Evolutionary conservation across 2,113 vertebrate species (phyloP), one percentile per base, ranked within the genome.

Genomic region (Mustela nigripes): DNA sequence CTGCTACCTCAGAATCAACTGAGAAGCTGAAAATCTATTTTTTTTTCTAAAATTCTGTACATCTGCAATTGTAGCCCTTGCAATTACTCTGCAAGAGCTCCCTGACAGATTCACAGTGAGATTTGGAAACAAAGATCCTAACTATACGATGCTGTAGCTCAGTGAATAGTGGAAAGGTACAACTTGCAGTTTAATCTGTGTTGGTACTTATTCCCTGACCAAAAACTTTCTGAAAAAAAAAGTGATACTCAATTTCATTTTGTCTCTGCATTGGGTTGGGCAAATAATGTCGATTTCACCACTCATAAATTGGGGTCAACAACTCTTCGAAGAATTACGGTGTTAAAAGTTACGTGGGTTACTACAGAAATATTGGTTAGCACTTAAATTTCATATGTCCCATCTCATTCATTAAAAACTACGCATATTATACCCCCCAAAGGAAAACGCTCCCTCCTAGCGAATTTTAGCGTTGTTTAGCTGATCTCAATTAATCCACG

Each of bases 391-490:
- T 85, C 83, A 79, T 39, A 15, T 50, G 11, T 86, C 67, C 79
- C 82, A 85, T 73, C 33, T 89, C 67, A 56, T 65, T 94, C 62
- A 95, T 19, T 85, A 89, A 89, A 83, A 86, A 26, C 22, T 87
- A 89, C 5, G 26, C 12, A 71, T 58, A 65, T 95, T 89, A 71
- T 69, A 14, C 42, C n/a, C 45, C 45, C 45, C 31, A 84, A 83
- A 65, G 63, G 48, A 79, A 93, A 93, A 91, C 93, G 85, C 56
- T 82, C 56, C 22, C 36, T 95, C 45, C 63, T 3, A 5, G 26
- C 36, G 56, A 94, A 89, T 88, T 93, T 95, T 65, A 83, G 33
- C 36, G 89, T 94, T 97, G 56, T 93, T 94, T 45, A 84, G 39
- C 33, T n/a, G 42, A 97, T 89, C 86, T 84, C 60, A 63, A 80